Percentiles rank a stretch among this genome's conserved stretches.
phyloP scores from a whole-genome alignment of 2,113 vertebrate species.

The Barbus barbus region DNA sequence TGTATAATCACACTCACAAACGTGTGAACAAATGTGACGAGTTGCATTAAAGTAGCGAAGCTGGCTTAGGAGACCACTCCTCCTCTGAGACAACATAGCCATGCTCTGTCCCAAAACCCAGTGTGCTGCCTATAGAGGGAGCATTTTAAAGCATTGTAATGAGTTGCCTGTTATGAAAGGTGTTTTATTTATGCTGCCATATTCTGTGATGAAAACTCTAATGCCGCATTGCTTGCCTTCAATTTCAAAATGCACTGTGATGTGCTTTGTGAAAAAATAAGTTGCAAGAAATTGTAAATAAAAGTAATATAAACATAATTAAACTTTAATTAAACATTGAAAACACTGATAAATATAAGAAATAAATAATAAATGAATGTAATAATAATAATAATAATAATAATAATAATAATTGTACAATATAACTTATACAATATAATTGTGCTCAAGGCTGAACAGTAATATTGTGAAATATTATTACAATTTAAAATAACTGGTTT shows the following conservation, averaged over 20 bases:
- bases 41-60: constrained; percentile 37
- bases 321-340: not conserved
- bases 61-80: not conserved
- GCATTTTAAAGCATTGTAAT: not conserved
- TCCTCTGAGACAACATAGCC: not conserved
- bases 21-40: constrained; percentile 41
- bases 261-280: too few species aligned
- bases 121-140: not conserved
- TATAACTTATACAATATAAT: not conserved
- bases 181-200: not conserved
- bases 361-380: too few species aligned
- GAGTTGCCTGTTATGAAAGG: not conserved
- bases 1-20: constrained; percentile 48
- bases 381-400: too few species aligned
- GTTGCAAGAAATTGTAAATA: not conserved
- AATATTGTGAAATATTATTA: too few species aligned
- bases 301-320: not conserved
- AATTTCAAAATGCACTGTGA: not conserved
- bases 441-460: too few species aligned
- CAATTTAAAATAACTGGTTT: too few species aligned
- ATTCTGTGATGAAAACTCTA: not conserved
- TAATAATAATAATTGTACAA: too few species aligned
- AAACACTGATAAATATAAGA: not conserved
- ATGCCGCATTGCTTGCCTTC: not conserved
- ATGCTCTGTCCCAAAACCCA: not conserved